Evolutionary conservation across 2,888 invertebrate species (phyloP).

Genomic region (Drosophila macrospina): DNA sequence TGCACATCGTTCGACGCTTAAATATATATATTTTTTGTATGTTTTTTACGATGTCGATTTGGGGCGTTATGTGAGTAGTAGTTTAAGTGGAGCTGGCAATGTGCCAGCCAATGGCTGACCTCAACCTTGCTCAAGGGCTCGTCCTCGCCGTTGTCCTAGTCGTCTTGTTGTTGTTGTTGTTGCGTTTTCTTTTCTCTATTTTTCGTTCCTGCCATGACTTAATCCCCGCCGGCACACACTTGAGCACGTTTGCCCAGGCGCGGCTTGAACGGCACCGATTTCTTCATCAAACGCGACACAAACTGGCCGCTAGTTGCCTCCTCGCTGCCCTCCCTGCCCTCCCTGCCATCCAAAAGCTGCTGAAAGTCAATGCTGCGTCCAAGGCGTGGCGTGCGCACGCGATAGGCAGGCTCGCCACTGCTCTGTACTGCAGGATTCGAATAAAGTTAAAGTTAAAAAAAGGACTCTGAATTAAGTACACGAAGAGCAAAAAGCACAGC

Average conservation of each 20-base stretch:
- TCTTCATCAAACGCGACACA: constrained; percentile 86
- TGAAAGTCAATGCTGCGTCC: constrained; percentile 86
- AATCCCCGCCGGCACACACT: constrained; percentile 72
- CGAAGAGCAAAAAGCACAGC: constrained; percentile 6
- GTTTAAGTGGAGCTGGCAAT: constrained; percentile 54
- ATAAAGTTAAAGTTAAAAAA: neutral
- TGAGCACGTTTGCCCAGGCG: constrained; percentile 85
- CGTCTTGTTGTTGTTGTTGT: constrained; percentile 15
- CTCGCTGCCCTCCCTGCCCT: constrained; percentile 34
- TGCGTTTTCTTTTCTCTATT: constrained; percentile 16
- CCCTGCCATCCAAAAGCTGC: constrained; percentile 59
- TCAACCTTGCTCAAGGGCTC: constrained; percentile 73
- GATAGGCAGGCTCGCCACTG: constrained; percentile 74
- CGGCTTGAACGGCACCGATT: constrained; percentile 85
- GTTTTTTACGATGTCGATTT: constrained; percentile 48
- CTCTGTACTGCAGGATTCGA: constrained; percentile 76
- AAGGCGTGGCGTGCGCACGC: constrained; percentile 85
- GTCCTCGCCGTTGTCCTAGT: constrained; percentile 38
- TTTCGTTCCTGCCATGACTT: constrained; percentile 62
- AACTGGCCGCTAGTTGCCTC: constrained; percentile 84
- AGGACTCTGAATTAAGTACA: constrained; percentile 18
- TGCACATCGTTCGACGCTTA: constrained; percentile 31
- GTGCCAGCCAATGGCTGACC: constrained; percentile 60
- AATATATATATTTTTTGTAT: constrained; percentile 9
- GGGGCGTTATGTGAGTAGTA: constrained; percentile 44